Evolutionary conservation across 2,797 vertebrate species (phyloP), one percentile per base, ranked within the genome.

Genomic region (Bovichtus diacanthus): DNA sequence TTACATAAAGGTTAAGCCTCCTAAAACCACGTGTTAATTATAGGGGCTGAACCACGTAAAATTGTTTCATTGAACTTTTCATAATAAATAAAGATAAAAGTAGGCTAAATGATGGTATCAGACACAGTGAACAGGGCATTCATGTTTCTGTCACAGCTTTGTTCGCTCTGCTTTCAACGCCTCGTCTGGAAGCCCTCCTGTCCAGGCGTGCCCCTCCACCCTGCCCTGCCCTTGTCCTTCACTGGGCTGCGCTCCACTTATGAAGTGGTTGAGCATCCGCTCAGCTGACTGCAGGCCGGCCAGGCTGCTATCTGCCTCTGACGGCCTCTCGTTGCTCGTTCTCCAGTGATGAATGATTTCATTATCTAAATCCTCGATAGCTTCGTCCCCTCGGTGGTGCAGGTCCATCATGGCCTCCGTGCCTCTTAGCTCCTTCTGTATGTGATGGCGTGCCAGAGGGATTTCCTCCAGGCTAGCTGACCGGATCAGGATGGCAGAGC

Each of bases 401-500:
- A 94, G 93, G 80, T 94, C 88, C 85, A 92, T 85, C 87, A 93
- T 84, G 78, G 87, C 93, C 78, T 90, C 93, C 0, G 88, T 92
- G 70, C 90, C 89, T 78, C 88, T 86, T 6, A 94, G 82, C 76
- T 93, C 92, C n/a, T 91, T 75, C 38, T 86, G 83, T 76, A 82
- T 69, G 49, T 89, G 83, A n/a, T 91, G 90, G 36, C 76, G 72
- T 3, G 75, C 73, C 29, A 90, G 80, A 34, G 92, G 83, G 64
- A 96, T 94, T 78, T 93, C 94, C 68, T 95, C 94, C 64, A 95
- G 84, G 81, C 94, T 95, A 3, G 93, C 88, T 9, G 95, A 95
- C 18, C 94, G 88, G n/a, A 93, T 85, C 61, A 94, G 90, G 65
- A 95, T 82, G 34, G 92, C 67, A 43, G 93, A 93, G 39, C 90